A percentile compares a stretch with the other conserved stretches of the same genome.
phyloP scores from a whole-genome alignment of 2,797 vertebrate species.

The Eulemur coronatus region DNA sequence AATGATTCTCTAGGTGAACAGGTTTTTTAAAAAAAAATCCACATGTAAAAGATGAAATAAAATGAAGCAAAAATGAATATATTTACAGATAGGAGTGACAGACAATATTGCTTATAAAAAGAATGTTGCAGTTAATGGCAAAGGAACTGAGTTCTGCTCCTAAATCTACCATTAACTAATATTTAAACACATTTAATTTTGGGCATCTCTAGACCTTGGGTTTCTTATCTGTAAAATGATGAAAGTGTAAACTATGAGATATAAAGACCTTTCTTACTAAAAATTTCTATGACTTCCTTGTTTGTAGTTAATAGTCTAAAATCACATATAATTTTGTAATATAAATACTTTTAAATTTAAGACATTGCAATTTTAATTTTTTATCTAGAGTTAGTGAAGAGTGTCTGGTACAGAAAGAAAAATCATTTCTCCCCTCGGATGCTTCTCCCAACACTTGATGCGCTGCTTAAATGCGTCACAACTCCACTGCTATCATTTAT shows the following conservation, averaged over 20 bases:
- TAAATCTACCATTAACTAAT: background rate
- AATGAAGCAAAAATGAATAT: background rate
- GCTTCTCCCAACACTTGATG: background rate
- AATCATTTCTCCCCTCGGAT: background rate
- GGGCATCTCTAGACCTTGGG: background rate
- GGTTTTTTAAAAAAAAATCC: background rate
- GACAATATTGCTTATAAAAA: background rate
- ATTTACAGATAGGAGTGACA: background rate
- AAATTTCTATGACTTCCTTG: background rate
- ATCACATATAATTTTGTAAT: background rate
- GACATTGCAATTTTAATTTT: background rate
- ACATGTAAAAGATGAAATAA: background rate
- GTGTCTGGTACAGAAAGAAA: background rate
- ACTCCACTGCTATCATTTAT: rapidly evolving
- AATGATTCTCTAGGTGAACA: background rate
- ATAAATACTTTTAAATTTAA: background rate
- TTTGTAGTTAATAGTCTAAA: background rate
- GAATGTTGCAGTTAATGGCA: background rate
- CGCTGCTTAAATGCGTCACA: background rate
- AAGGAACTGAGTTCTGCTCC: background rate
- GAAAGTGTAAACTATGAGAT: background rate
- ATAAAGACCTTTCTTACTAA: background rate
- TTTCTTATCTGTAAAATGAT: conserved; percentile 1
- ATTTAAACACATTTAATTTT: background rate
- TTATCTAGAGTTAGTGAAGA: background rate